Percentiles rank a stretch among this genome's conserved stretches.
Conservation (phyloP, 2,888 invertebrate genomes). For the Aleiodes leptofemur region DNA sequence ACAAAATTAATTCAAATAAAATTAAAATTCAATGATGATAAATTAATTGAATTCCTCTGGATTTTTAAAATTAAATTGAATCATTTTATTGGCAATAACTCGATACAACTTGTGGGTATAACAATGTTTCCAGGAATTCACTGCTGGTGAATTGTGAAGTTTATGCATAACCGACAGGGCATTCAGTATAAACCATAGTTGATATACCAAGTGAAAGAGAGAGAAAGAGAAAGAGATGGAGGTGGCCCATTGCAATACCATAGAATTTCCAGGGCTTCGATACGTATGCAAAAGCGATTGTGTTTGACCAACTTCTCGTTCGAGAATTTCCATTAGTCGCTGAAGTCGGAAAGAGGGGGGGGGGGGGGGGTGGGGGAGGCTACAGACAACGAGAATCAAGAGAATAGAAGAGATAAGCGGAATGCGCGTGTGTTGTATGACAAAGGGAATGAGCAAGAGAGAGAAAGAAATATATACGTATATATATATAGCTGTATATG, state of each 20-base stretch:
- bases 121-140: constrained; percentile 26
- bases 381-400: constrained; percentile 27
- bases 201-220: not conserved
- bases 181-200: constrained; percentile 10
- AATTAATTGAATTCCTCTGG: no score
- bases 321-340: constrained; percentile 73
- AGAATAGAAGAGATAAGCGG: constrained; percentile 19
- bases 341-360: constrained; percentile 29
- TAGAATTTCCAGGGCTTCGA: constrained; percentile 56
- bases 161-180: constrained; percentile 19
- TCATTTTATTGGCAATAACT: constrained; percentile 3
- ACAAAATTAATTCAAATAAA: no score
- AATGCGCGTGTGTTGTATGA: constrained; percentile 31
- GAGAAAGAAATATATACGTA: not conserved
- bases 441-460: constrained; percentile 28
- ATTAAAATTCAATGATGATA: no score
- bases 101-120: constrained; percentile 30
- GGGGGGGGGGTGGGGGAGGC: constrained; percentile 7
- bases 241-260: constrained; percentile 43
- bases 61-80: no score
- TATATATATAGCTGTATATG: no score
- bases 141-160: not conserved
- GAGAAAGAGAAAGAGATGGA: not conserved
- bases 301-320: constrained; percentile 71
- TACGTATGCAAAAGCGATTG: constrained; percentile 72